These are phyloP conservation scores for Cotesia chilonis DNA, from an alignment of 1,140 invertebrate genomes.

Conservation along the genomic window DNA sequence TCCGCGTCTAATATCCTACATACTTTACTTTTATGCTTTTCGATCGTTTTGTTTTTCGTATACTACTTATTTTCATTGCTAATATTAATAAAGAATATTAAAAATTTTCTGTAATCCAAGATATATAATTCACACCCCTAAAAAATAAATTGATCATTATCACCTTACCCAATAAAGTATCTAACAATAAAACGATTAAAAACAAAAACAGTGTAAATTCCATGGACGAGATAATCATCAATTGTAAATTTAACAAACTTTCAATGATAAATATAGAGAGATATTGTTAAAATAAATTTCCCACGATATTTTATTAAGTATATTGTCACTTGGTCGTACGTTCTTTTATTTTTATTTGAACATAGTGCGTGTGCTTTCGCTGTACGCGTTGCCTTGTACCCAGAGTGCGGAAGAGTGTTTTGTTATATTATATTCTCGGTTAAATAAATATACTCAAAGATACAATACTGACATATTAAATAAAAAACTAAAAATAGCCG, in stretches of 20 bases:
- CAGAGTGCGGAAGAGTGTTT: constrained; percentile 29
- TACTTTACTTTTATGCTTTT: too few relatives aligned
- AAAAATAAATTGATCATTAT: too few relatives aligned
- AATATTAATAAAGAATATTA: too few relatives aligned
- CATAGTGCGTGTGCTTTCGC: constrained; percentile 18
- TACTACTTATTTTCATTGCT: too few relatives aligned
- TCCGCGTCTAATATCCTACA: too few relatives aligned
- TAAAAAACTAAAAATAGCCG: too few relatives aligned
- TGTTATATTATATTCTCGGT: neutral
- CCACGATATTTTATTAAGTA: constrained; percentile 34
- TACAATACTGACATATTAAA: neutral
- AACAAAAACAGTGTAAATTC: too few relatives aligned
- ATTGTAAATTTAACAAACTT: constrained; percentile 23
- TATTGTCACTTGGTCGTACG: constrained; percentile 19
- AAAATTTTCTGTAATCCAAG: too few relatives aligned
- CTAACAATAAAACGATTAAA: too few relatives aligned
- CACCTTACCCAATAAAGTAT: too few relatives aligned
- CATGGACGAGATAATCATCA: constrained; percentile 11
- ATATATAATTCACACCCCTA: too few relatives aligned
- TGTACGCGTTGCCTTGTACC: neutral
- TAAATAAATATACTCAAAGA: constrained; percentile 3
- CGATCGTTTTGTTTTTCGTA: too few relatives aligned
- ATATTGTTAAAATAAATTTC: constrained; percentile 25
- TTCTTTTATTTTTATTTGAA: constrained; percentile 8
- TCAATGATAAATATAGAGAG: neutral